Evolutionary conservation across 2,797 vertebrate genomes (phyloP), one percentile per base, ranked within the genome.

Genomic region (Anguilla pacifica): DNA sequence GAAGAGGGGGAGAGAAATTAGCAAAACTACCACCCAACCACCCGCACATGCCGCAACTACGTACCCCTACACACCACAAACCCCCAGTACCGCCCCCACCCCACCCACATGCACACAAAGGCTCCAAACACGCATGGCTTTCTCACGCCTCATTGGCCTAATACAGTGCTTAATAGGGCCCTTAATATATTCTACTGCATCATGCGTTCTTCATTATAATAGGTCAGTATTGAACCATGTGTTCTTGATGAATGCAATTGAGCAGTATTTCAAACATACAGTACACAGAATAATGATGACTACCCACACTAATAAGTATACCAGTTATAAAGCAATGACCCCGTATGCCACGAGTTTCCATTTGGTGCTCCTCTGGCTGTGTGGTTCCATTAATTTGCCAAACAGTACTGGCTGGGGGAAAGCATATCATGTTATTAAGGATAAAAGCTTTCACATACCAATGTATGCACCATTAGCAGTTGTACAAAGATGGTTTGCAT

Each of bases 1-100:
- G 90, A 93, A 89, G 87, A 89, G 85, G 89, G 85, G 89, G 74
- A 72, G 77, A 28, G 57, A 79, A 43, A 79, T 19, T 0, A 46
- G 35, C 74, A n/a, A 43, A 13, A 9, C 55, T 59, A 31, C 35
- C 77, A 59, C 39, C 55, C 43, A 39, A 11, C 25, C 77, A 82
- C 72, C 53, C 51, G 2, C 70, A 74, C 70, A 39, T 2, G 15
- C 64, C 25, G n/a, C 10, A 28, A 70, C 15, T 6, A 79, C 74
- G 5, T 22, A 46, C 74, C 39, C 39, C 35, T 22, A 1, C 74
- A 79, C 39, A 7, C 74, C 39, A 77, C 70, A 72, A 35, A 35
- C 72, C 15, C 13, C 72, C 0, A 77, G 10, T 10, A 15, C 9
- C 31, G 1, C 64, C 72, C 72, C 9, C 31, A 11, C 64, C 72